Evolutionary conservation across 2,113 vertebrate genomes (phyloP).

Genomic region (Elgaria multicarinata): DNA sequence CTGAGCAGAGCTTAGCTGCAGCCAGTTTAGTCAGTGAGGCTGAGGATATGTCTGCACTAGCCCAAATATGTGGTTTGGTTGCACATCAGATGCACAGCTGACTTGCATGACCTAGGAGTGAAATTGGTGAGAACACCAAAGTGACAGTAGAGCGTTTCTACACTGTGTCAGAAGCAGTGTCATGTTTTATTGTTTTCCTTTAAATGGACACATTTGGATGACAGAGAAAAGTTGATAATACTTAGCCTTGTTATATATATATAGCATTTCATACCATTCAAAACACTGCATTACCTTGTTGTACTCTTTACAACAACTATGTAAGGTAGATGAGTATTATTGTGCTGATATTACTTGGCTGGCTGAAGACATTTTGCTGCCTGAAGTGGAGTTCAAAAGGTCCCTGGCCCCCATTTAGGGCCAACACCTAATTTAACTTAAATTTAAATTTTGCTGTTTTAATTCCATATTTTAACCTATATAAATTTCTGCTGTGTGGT

Average conservation of each 20-base stretch:
- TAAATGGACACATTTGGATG: not conserved
- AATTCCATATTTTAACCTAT: no score
- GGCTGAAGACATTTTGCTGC: no score
- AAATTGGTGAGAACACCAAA: not conserved
- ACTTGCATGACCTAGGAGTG: not conserved
- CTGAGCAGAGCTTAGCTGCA: not conserved
- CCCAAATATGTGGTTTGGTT: constrained; percentile 29
- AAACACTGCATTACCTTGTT: not conserved
- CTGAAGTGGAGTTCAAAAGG: no score
- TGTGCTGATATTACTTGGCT: no score
- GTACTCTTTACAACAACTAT: not conserved
- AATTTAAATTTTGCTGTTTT: no score
- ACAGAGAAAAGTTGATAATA: no score
- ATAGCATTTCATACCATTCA: not conserved
- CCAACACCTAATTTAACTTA: no score
- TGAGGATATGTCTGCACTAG: constrained; percentile 30
- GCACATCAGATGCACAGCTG: not conserved
- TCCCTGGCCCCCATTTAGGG: not conserved
- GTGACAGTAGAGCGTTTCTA: not conserved
- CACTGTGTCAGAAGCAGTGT: not conserved
- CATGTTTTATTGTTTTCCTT: not conserved
- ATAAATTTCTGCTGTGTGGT: no score
- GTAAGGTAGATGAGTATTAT: not conserved
- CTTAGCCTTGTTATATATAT: no score
- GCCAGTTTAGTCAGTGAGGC: not conserved